Percentiles rank a stretch among this genome's conserved stretches.
phyloP scores from a whole-genome alignment of 2,113 vertebrate genomes.

The Asarcornis scutulata region DNA sequence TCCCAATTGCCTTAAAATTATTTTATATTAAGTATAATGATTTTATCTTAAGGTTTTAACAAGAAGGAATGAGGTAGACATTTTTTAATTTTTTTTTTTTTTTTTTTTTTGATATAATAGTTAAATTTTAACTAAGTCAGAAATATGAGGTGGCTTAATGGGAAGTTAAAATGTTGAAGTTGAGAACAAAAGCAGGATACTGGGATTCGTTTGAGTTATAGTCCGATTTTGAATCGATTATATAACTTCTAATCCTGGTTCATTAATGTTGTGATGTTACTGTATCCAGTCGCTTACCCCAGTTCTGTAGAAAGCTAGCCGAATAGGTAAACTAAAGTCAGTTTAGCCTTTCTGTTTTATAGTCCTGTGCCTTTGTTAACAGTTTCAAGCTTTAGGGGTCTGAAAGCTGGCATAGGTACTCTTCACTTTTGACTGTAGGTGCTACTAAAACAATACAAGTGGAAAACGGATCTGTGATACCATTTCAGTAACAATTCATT shows the following conservation, averaged over 20 bases:
- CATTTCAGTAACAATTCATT: not conserved
- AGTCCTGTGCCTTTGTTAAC: not conserved
- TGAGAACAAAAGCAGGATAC: not conserved
- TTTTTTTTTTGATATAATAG: not conserved
- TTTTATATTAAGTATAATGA: not conserved
- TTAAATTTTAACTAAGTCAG: not conserved
- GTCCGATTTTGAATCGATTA: not conserved
- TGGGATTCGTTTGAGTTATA: not conserved
- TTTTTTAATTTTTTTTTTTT: not conserved
- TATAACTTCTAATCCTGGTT: not conserved
- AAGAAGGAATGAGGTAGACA: not conserved
- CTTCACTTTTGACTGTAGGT: not conserved
- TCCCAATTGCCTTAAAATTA: not conserved
- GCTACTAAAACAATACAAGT: not conserved
- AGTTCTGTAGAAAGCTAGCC: not conserved
- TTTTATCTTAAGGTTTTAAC: not conserved
- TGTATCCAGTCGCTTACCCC: not conserved
- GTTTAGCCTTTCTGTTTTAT: not conserved
- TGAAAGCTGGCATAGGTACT: not conserved
- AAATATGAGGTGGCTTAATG: not conserved
- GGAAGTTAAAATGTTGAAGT: not conserved
- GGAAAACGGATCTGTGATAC: not conserved
- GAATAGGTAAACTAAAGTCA: not conserved
- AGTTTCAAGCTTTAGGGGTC: not conserved
- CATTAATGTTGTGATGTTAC: not conserved